phyloP scores from a whole-genome alignment of 2,113 vertebrate genomes.

The Elephantulus edwardii region DNA sequence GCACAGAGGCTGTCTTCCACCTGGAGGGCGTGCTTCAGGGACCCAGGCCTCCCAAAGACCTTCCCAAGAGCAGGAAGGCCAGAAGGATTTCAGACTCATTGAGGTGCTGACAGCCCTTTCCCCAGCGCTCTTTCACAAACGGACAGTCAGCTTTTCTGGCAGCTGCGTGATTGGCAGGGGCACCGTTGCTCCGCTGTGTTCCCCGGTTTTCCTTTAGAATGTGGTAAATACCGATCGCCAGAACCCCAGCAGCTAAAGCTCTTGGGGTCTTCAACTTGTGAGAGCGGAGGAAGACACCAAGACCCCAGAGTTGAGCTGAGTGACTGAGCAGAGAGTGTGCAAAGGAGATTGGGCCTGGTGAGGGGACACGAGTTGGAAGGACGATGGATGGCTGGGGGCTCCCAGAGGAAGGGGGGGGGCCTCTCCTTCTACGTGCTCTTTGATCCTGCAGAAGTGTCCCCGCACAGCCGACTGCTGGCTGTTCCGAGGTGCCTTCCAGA shows the following conservation, averaged over 20 bases:
- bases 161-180: not conserved
- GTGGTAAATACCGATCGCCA: fast-evolving
- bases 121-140: not conserved
- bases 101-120: not conserved
- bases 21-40: not conserved
- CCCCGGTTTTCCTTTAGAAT: constrained; percentile 1
- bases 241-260: not conserved
- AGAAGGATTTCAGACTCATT: not conserved
- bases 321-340: not conserved
- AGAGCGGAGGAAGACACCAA: not conserved
- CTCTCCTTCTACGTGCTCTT: not conserved
- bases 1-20: not conserved
- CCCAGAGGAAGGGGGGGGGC: not conserved
- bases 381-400: not conserved
- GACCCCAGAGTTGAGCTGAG: not conserved
- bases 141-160: not conserved
- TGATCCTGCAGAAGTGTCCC: not conserved
- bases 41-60: not conserved
- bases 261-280: not conserved
- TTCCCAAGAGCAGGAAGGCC: not conserved
- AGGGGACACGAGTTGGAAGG: not conserved
- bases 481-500: constrained; percentile 81
- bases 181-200: not conserved
- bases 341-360: not conserved
- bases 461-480: constrained; percentile 61